phyloP scores from a whole-genome alignment of 1,140 invertebrate genomes.

The Zaprionus africanus region DNA sequence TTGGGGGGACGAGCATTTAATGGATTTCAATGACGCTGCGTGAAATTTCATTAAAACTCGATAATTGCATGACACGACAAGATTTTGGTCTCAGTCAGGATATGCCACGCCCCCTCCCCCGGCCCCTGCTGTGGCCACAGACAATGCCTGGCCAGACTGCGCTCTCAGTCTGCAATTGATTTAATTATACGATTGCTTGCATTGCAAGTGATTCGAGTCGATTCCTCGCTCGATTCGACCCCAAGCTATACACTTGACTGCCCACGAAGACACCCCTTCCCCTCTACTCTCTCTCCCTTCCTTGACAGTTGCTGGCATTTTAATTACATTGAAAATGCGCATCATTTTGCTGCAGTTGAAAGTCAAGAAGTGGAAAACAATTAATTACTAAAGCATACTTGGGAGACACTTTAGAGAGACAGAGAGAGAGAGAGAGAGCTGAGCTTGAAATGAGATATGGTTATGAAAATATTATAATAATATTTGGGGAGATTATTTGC shows the following conservation, averaged over 20 bases:
- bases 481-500: not conserved
- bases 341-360: conserved; percentile 27
- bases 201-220: conserved; percentile 41
- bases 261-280: not conserved
- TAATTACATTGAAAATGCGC: conserved; percentile 37
- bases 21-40: conserved; percentile 67
- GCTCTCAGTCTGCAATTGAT: conserved; percentile 43
- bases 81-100: conserved; percentile 43
- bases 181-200: conserved; percentile 48
- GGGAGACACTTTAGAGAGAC: not conserved
- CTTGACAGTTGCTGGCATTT: conserved; percentile 11
- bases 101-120: not conserved
- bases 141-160: conserved; percentile 3
- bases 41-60: conserved; percentile 79
- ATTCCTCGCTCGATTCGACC: conserved; percentile 16
- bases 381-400: conserved; percentile 29
- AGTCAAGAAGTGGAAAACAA: conserved; percentile 27
- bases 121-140: not conserved
- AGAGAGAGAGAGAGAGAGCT: not conserved
- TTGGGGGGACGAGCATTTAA: conserved; percentile 34
- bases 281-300: not conserved
- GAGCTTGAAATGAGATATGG: not conserved
- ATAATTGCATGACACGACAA: conserved; percentile 80
- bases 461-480: not conserved
- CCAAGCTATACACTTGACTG: conserved; percentile 31